These are phyloP conservation scores for Epistrophella euchroma DNA, from an alignment of 2,888 invertebrate genomes.

Conservation along the genomic window DNA sequence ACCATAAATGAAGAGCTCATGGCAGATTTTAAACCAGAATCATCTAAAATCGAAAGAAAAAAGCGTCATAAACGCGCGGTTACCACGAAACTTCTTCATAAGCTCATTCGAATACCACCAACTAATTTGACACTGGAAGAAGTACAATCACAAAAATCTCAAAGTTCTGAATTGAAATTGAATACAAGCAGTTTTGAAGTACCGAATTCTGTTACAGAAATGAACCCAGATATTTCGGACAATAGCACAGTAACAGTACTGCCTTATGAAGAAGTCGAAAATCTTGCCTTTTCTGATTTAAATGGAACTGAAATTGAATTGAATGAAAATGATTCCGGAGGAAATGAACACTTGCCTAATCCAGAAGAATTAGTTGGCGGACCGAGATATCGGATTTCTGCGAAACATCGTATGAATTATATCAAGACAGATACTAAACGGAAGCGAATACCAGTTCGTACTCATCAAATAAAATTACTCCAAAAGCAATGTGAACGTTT, in stretches of 20 bases:
- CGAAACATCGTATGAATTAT: conserved; percentile 77
- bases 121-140: conserved; percentile 77
- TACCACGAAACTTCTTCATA: conserved; percentile 80
- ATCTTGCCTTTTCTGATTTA: conserved; percentile 81
- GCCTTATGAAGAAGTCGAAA: conserved; percentile 80
- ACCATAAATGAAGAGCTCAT: conserved; percentile 80
- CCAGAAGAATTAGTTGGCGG: conserved; percentile 82
- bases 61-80: conserved; percentile 75
- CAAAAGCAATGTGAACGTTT: conserved; percentile 87
- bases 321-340: conserved; percentile 30
- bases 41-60: not conserved
- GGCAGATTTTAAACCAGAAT: conserved; percentile 33
- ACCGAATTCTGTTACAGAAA: conserved; percentile 68
- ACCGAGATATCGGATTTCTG: conserved; percentile 79
- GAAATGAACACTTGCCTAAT: conserved; percentile 80
- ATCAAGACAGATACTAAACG: conserved; percentile 78
- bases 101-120: conserved; percentile 79
- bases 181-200: conserved; percentile 81
- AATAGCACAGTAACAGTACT: conserved; percentile 35
- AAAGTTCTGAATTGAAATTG: conserved; percentile 78
- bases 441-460: conserved; percentile 78
- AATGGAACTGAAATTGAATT: conserved; percentile 80
- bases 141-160: conserved; percentile 60
- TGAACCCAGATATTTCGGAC: not conserved
- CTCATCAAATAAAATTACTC: conserved; percentile 76